These are phyloP conservation scores for Dermatemys mawii DNA, from an alignment of 2,113 vertebrate genomes.

Conservation along the genomic window DNA sequence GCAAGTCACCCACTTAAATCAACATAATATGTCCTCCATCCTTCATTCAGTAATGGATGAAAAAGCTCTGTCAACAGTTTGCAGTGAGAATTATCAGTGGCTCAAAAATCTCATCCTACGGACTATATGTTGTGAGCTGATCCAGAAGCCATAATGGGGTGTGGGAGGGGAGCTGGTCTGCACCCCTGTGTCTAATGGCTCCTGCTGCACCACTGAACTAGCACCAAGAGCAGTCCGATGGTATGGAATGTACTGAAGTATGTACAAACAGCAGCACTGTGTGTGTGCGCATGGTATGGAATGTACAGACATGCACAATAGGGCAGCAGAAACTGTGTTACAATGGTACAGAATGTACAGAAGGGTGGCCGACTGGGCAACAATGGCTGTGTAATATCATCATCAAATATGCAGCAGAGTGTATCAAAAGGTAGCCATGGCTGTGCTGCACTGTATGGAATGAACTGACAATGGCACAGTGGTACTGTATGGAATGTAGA, in stretches of 20 bases:
- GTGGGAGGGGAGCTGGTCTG: neutral
- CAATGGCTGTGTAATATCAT: neutral
- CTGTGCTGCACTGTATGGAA: neutral
- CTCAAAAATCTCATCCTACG: neutral
- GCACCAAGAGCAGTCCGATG: rapidly evolving
- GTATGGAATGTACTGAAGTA: neutral
- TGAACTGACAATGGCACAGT: neutral
- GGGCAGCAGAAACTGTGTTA: neutral
- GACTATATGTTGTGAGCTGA: neutral
- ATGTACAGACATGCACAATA: neutral
- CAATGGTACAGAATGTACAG: neutral
- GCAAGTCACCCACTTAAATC: neutral
- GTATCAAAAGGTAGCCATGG: neutral
- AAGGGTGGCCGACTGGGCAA: neutral
- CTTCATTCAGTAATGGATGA: neutral
- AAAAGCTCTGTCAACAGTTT: neutral
- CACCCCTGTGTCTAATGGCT: neutral
- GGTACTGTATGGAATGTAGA: neutral
- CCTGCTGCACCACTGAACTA: neutral
- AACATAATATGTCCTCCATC: neutral
- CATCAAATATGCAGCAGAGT: neutral
- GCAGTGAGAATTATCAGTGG: neutral
- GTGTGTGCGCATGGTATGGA: neutral
- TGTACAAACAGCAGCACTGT: rapidly evolving
- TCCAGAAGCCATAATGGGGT: neutral